These are phyloP conservation scores for Clupea harengus DNA, from an alignment of 2,113 vertebrate species.

Conservation along the genomic window DNA sequence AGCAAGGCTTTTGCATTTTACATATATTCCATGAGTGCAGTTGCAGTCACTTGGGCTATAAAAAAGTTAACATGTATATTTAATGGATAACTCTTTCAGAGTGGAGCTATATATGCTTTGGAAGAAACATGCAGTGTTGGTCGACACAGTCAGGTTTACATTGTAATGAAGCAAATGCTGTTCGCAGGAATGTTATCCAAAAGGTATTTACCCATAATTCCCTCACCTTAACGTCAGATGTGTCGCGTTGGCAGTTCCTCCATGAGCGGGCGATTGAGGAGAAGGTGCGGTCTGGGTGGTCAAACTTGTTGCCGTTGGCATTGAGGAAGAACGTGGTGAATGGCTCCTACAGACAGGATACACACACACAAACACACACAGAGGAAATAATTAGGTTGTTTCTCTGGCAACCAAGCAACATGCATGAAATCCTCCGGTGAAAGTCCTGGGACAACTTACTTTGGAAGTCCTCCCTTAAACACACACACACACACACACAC, in stretches of 20 bases:
- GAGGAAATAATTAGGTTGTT: neutral
- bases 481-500: neutral
- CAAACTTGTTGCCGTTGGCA: slow-evolving; percentile 88
- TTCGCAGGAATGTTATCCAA: neutral
- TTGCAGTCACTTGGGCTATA: neutral
- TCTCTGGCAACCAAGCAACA: neutral
- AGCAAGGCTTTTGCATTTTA: neutral
- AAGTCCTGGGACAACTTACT: neutral
- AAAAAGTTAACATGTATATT: neutral
- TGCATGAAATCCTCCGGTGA: neutral
- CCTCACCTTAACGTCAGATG: slow-evolving; percentile 91
- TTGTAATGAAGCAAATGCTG: neutral
- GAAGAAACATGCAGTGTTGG: neutral
- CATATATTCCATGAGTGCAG: neutral
- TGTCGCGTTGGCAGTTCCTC: slow-evolving; percentile 96
- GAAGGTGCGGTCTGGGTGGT: slow-evolving; percentile 91
- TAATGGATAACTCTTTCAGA: neutral
- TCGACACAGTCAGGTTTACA: neutral
- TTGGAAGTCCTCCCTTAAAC: slow-evolving; percentile 25
- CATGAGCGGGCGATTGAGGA: slow-evolving; percentile 87
- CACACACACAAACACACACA: slow-evolving; percentile 22
- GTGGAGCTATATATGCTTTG: neutral
- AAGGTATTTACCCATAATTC: slow-evolving; percentile 8
- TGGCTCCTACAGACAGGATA: slow-evolving; percentile 78
- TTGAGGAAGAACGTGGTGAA: slow-evolving; percentile 95